Evolutionary conservation across 2,113 vertebrate species (phyloP).

Genomic region (Varanus komodoensis): DNA sequence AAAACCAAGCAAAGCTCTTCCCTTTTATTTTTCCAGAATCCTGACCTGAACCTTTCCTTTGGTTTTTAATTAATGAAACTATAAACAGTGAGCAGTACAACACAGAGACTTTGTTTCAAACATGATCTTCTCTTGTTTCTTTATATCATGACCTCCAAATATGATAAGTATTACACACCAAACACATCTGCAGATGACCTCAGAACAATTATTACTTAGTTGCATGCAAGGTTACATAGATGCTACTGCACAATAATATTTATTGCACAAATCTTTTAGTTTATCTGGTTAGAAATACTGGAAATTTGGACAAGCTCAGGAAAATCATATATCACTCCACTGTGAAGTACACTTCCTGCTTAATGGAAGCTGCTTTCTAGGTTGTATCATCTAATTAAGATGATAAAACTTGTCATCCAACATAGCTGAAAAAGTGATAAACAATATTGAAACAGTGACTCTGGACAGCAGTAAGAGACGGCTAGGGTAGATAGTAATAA

Average conservation of each 20-base stretch:
- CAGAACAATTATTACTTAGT: slow-evolving; percentile 18
- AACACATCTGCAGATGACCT: not conserved
- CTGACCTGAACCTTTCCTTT: not conserved
- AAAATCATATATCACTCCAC: slow-evolving; percentile 30
- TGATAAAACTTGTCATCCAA: slow-evolving; percentile 34
- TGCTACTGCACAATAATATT: slow-evolving; percentile 4
- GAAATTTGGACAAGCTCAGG: slow-evolving; percentile 3
- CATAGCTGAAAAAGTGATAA: slow-evolving; percentile 28
- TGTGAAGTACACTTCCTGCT: not conserved
- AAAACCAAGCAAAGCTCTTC: not conserved
- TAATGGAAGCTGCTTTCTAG: slow-evolving; percentile 18
- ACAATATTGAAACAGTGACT: slow-evolving; percentile 23
- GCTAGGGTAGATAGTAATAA: not conserved
- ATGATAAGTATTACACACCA: not conserved
- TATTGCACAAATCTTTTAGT: not conserved
- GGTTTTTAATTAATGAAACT: not conserved
- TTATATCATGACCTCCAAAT: not conserved
- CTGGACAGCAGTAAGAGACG: slow-evolving; percentile 25
- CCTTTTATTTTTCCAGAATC: not conserved
- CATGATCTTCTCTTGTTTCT: not conserved
- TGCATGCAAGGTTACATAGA: slow-evolving; percentile 10
- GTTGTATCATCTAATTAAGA: slow-evolving; percentile 39
- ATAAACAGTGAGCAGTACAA: not conserved
- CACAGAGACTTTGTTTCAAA: not conserved
- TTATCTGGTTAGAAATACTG: not conserved